These are phyloP conservation scores for Scaptomyza parva DNA, from an alignment of 2,888 invertebrate genomes.

Conservation along the genomic window DNA sequence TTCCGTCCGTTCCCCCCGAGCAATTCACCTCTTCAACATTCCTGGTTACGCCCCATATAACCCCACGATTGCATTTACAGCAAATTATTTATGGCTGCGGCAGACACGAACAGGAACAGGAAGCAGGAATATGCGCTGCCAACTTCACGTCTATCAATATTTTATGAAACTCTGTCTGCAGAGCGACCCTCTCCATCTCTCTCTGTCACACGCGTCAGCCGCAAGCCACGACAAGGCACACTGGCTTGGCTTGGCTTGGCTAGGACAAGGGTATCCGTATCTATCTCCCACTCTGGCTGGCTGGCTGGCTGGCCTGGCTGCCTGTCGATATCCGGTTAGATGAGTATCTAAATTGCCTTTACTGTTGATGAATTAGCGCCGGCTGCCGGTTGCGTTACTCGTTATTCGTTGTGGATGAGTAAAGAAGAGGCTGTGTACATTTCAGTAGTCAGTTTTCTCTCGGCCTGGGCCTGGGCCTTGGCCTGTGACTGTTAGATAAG, in stretches of 20 bases:
- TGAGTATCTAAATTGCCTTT: slow-evolving; percentile 81
- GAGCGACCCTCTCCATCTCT: slow-evolving; percentile 34
- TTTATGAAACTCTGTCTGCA: slow-evolving; percentile 79
- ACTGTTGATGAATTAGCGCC: slow-evolving; percentile 78
- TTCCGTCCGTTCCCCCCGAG: too few species aligned
- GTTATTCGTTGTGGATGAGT: slow-evolving; percentile 14
- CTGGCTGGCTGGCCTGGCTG: slow-evolving; percentile 68
- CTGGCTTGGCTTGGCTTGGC: too few species aligned
- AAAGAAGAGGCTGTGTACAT: slow-evolving; percentile 9
- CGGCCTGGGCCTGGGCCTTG: too few species aligned
- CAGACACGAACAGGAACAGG: slow-evolving; percentile 81
- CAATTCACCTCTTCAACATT: slow-evolving; percentile 1
- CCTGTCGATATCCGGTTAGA: slow-evolving; percentile 81
- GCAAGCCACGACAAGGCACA: slow-evolving; percentile 38
- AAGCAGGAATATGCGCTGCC: slow-evolving; percentile 75
- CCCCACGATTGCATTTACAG: slow-evolving; percentile 79
- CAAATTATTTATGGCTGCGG: slow-evolving; percentile 81
- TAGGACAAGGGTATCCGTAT: slow-evolving; percentile 54
- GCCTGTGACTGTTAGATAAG: slow-evolving; percentile 66
- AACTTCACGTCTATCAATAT: slow-evolving; percentile 81
- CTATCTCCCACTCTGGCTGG: slow-evolving; percentile 31
- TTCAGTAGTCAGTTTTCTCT: slow-evolving; percentile 19
- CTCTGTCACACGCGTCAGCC: slow-evolving; percentile 32
- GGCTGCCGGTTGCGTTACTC: slow-evolving; percentile 51
- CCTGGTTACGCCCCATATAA: slow-evolving; percentile 67